Base-by-base conservation (phyloP, 2,888 invertebrate genomes). In the Dilophus febrilis region DNA sequence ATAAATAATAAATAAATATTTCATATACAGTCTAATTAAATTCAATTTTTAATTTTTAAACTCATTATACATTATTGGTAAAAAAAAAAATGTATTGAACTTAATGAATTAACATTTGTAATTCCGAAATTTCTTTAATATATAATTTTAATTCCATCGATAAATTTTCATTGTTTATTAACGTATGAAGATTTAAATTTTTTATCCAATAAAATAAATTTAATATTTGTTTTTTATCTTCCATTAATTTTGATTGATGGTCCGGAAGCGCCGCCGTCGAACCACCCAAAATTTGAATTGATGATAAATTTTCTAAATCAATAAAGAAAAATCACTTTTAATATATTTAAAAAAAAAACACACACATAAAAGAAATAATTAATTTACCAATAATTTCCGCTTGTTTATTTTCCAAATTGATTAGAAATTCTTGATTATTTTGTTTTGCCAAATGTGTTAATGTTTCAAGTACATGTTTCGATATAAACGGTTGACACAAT, bases 391-490 rank as follows among this genome's bases (percentile, higher is more conserved):
- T 55, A 31, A 77, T 67, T 12, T 55, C 49, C 0, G 53, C 44
- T 10, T 69, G 49, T 35, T 65, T 61, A 1, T 62, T 55, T 32
- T 61, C 58, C 2, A 75, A 51, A 1, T 67, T 61, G 6, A 53
- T 45, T 46, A 72, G 64, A 44, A 77, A 73, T 11, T 58, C 54
- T 13, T 41, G 43, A 50, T 70, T 72, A 45, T 65, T 67, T 39
- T 67, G 66, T 37, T 70, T 66, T 16, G 72, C 71, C 52, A 77
- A 66, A 45, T 66, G 64, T 13, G 70, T 66, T 44, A 77, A 59
- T 6, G 70, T 70, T 40, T 69, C 52, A n/a, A 77, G 53, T 4
- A 70, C 67, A 47, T 67, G 59, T 31, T 61, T 53, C 30, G 65
- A 65, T 7, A 77, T 60, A 31, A 62, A 52, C n/a, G 64, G 58